Evolutionary conservation across 2,888 invertebrate genomes (phyloP), one percentile per base, ranked within the genome.

Genomic region (Aphodius sticticus): DNA sequence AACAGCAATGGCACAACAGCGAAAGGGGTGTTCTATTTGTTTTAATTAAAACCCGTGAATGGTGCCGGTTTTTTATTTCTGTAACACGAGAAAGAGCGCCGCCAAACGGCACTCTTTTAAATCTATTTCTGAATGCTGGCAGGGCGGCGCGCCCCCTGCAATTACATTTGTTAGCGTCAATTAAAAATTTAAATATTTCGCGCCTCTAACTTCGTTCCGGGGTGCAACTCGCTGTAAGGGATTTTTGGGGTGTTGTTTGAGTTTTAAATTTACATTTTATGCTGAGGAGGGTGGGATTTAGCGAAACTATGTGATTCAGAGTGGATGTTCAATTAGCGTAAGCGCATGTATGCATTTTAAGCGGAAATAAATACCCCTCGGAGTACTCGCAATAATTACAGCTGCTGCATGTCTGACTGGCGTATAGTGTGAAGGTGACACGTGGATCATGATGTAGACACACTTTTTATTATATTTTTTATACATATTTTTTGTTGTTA

Each of bases 41-140:
- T 76, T 76, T 76, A 76, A 76, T 76, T 76, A 76, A 76, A 76
- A 76, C 35, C 16, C 69, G 53, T 16, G 76, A 76, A 69, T 76
- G 76, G 76, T 53, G 53, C 12, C 53, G 53, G 53, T 16, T 38
- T 69, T 69, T 69, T 76, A n/a, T n/a, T n/a, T n/a, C n/a, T 76
- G 16, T 69, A 36, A 14, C 72, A 16, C 36, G n/a, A 72, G 36
- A 72, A 72, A 53, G 69, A 35, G 76, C 53, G 53, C 53, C 53
- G 12, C 53, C 53, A 76, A 76, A 76, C 53, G 76, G 53, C 16
- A 16, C 76, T 69, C 69, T 53, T 76, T 76, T 76, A 76, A 76
- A 76, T 76, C 76, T 76, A 76, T 76, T 76, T 76, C 76, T 76
- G 76, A 76, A 69, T 76, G 53, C 69, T 14, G 16, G 69, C 14